Percentiles rank a stretch among this genome's conserved stretches.
These are phyloP conservation scores for Crematogaster levior DNA, from an alignment of 2,888 invertebrate species.

Conservation along the genomic window DNA sequence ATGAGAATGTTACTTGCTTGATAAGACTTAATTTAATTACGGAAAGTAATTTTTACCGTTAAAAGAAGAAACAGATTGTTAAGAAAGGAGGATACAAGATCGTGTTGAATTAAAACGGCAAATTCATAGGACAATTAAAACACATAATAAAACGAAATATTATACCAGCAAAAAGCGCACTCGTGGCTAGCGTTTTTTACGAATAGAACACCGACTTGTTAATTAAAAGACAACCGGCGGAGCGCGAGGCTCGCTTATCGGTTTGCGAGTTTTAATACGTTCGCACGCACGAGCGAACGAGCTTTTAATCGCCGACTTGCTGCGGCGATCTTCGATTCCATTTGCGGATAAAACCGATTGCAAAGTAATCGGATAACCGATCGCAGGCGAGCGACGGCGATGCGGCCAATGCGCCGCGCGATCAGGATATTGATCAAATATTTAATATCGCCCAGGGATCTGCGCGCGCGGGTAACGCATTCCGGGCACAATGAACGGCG, in stretches of 20 bases:
- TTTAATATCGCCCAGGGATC: constrained; percentile 44
- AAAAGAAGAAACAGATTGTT: neutral
- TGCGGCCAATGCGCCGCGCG: constrained; percentile 28
- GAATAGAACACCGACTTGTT: constrained; percentile 28
- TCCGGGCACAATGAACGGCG: constrained; percentile 42
- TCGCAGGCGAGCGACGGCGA: constrained; percentile 32
- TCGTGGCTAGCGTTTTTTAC: neutral
- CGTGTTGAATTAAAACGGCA: neutral
- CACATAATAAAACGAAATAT: constrained; percentile 1
- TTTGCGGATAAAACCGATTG: constrained; percentile 59
- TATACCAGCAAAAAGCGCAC: constrained; percentile 8
- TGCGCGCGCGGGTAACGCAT: constrained; percentile 23
- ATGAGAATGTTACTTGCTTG: neutral
- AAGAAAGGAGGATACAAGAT: neutral
- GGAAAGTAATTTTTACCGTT: neutral
- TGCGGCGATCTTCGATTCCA: constrained; percentile 53
- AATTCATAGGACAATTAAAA: neutral
- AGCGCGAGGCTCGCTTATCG: constrained; percentile 36
- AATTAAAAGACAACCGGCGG: constrained; percentile 49
- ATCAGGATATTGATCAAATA: constrained; percentile 46
- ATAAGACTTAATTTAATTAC: neutral
- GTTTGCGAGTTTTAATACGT: constrained; percentile 50
- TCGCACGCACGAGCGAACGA: constrained; percentile 36
- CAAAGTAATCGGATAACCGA: constrained; percentile 60
- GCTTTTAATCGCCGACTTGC: constrained; percentile 55